Evolutionary conservation across 2,888 invertebrate genomes (phyloP).

Genomic region (Cephus pulcher): DNA sequence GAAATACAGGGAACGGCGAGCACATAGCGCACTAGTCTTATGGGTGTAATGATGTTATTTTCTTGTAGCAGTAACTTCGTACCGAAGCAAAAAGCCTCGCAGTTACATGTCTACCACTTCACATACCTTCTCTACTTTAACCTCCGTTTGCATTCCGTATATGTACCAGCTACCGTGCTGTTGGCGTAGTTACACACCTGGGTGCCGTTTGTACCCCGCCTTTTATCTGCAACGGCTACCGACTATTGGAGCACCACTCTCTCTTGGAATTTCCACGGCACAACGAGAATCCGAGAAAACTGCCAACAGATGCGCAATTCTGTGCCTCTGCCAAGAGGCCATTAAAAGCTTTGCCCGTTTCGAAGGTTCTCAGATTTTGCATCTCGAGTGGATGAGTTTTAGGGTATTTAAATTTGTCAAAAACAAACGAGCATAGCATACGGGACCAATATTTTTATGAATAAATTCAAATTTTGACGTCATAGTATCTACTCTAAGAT

Average conservation of each 20-base stretch:
- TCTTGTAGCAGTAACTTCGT: slow-evolving; percentile 52
- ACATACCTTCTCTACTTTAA: slow-evolving; percentile 45
- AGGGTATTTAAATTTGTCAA: neutral
- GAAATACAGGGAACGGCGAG: neutral
- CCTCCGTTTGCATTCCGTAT: slow-evolving; percentile 44
- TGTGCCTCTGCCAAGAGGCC: neutral
- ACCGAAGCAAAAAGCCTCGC: slow-evolving; percentile 37
- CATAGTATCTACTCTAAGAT: slow-evolving; percentile 5
- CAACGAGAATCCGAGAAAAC: neutral
- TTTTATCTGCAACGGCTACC: neutral
- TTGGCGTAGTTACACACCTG: slow-evolving; percentile 46
- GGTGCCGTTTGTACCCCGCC: slow-evolving; percentile 34
- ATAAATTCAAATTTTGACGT: neutral
- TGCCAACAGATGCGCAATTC: neutral
- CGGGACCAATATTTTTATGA: neutral
- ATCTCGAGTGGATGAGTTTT: neutral
- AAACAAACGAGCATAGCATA: neutral
- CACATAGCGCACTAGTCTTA: slow-evolving; percentile 26
- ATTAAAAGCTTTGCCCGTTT: neutral
- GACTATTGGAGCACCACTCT: neutral
- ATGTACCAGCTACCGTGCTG: slow-evolving; percentile 43
- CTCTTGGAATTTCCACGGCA: neutral
- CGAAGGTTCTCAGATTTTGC: neutral
- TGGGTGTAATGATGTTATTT: slow-evolving; percentile 59
- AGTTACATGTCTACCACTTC: slow-evolving; percentile 46